These are phyloP conservation scores for Drosophila serrata DNA, from an alignment of 1,140 invertebrate species.

Conservation along the genomic window DNA sequence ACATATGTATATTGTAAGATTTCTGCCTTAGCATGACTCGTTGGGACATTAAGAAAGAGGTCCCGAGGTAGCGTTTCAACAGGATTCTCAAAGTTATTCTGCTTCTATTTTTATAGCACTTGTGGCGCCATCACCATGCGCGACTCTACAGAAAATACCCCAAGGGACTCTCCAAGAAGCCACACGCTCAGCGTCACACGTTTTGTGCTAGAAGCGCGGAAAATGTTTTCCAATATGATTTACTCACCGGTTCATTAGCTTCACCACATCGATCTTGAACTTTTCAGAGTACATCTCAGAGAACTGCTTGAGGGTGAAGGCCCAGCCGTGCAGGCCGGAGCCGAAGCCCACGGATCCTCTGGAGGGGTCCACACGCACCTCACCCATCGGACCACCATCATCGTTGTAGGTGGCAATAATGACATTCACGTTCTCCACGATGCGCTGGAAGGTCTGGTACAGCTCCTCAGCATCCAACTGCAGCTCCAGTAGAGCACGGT, in stretches of 20 bases:
- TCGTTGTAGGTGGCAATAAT: conserved; percentile 99
- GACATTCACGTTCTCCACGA: conserved; percentile 99
- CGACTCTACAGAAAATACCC: conserved; percentile 40
- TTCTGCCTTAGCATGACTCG: conserved; percentile 85
- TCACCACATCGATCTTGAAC: conserved; percentile 98
- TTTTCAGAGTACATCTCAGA: conserved; percentile 99
- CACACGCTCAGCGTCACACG: conserved; percentile 78
- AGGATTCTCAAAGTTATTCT: conserved; percentile 63
- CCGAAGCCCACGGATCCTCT: conserved; percentile 99
- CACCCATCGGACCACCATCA: conserved; percentile 99
- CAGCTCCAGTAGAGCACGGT: conserved; percentile 97
- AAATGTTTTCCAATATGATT: background rate
- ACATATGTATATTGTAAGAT: conserved; percentile 31
- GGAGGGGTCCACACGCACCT: conserved; percentile 98
- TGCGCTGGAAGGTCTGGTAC: conserved; percentile 99
- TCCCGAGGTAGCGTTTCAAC: conserved; percentile 86
- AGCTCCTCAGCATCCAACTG: conserved; percentile 98
- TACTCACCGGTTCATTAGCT: conserved; percentile 96
- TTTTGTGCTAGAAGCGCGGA: conserved; percentile 83
- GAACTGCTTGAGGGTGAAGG: conserved; percentile 99
- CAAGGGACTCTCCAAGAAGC: conserved; percentile 31
- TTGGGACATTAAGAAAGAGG: conserved; percentile 88
- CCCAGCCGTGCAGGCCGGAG: conserved; percentile 99
- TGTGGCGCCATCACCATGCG: conserved; percentile 72
- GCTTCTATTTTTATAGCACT: conserved; percentile 84